A percentile compares a stretch with the other conserved stretches of the same genome.
These are phyloP conservation scores for Sebastes matsubarae DNA, from an alignment of 2,797 vertebrate species.

Conservation along the genomic window DNA sequence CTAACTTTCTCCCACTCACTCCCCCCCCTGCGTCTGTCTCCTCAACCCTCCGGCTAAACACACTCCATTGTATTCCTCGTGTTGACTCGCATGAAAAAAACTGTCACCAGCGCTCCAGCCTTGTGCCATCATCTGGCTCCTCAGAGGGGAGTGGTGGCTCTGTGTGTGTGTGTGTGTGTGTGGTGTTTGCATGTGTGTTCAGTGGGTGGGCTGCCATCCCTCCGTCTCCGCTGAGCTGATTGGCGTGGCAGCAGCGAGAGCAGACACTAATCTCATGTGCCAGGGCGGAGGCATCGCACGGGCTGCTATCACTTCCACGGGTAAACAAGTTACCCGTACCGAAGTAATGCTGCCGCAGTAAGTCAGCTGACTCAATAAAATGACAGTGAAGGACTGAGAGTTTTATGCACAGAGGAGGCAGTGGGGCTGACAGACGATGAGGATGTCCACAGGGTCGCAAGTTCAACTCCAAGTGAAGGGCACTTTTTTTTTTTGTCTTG, in stretches of 20 bases:
- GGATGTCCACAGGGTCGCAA: constrained; percentile 10
- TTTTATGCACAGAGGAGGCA: constrained; percentile 4
- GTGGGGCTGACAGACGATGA: background rate
- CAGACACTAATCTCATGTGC: constrained; percentile 70
- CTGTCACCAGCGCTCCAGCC: constrained; percentile 60
- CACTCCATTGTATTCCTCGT: constrained; percentile 61
- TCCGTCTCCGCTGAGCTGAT: constrained; percentile 56
- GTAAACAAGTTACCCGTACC: constrained; percentile 56
- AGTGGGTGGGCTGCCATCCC: constrained; percentile 66
- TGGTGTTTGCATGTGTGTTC: constrained; percentile 59
- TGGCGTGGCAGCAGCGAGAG: constrained; percentile 64
- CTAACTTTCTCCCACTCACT: constrained; percentile 23
- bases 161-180: constrained; percentile 51
- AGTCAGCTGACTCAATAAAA: constrained; percentile 39
- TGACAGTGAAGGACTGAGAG: constrained; percentile 23
- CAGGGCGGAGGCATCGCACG: constrained; percentile 53
- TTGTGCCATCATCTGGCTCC: constrained; percentile 64
- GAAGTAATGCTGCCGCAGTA: constrained; percentile 45
- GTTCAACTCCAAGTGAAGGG: constrained; percentile 16
- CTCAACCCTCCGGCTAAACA: constrained; percentile 65
- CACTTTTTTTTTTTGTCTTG: background rate
- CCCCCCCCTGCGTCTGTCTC: constrained; percentile 30
- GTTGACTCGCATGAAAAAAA: constrained; percentile 62
- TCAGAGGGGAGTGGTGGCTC: constrained; percentile 34
- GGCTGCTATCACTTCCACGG: constrained; percentile 52